phyloP scores from a whole-genome alignment of 2,888 invertebrate species.

The Cerceris rybyensis region DNA sequence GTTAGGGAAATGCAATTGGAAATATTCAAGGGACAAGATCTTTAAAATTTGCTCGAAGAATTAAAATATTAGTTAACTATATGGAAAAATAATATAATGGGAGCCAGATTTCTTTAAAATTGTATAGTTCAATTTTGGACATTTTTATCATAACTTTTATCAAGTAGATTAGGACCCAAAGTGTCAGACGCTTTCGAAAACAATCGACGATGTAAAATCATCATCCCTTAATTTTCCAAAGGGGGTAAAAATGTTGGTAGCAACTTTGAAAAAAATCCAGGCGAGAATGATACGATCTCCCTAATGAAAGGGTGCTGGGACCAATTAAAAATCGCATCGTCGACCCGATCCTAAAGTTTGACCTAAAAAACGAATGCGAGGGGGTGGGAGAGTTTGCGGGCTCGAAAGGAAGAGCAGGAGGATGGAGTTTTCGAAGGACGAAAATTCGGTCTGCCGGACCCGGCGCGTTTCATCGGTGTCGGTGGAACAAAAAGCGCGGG shows the following conservation, averaged over 20 bases:
- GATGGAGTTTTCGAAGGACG: slow-evolving; percentile 56
- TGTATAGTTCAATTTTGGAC: too few species aligned
- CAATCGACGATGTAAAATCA: too few species aligned
- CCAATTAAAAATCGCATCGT: slow-evolving; percentile 40
- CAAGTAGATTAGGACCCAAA: too few species aligned
- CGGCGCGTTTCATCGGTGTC: slow-evolving; percentile 50
- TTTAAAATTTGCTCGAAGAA: too few species aligned
- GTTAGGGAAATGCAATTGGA: too few species aligned
- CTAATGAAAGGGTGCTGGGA: slow-evolving; percentile 3
- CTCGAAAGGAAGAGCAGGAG: slow-evolving; percentile 3
- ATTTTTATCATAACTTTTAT: too few species aligned
- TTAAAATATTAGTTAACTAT: too few species aligned
- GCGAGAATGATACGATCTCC: neutral
- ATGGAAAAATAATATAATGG: too few species aligned
- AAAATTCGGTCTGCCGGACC: slow-evolving; percentile 49
- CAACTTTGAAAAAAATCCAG: neutral
- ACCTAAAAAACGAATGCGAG: slow-evolving; percentile 2
- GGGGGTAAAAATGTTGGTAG: neutral
- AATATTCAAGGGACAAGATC: too few species aligned
- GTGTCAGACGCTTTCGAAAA: too few species aligned
- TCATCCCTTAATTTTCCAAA: neutral
- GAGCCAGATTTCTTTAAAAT: too few species aligned
- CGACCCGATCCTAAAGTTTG: neutral
- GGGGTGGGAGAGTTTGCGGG: neutral
- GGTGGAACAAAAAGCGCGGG: slow-evolving; percentile 52